phyloP scores from a whole-genome alignment of 2,797 vertebrate species.

The Notamacropus eugenii region DNA sequence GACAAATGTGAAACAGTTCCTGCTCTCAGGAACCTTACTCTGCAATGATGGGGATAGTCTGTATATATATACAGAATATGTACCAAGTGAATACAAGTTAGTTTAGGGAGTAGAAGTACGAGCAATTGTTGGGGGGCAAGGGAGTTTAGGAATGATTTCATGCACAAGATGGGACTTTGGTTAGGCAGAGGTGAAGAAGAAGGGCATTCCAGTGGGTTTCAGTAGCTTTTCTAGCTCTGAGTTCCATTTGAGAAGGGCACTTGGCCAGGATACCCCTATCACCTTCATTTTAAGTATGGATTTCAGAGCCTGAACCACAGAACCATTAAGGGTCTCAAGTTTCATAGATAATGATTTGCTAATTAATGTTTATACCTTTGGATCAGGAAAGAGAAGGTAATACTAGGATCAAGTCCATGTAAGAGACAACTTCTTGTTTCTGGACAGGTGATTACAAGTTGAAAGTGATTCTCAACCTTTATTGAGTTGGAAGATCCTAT shows the following conservation, averaged over 20 bases:
- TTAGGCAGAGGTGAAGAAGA: neutral
- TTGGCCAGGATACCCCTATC: neutral
- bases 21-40: neutral
- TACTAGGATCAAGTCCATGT: neutral
- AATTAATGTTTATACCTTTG: neutral
- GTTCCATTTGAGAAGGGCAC: neutral
- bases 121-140: neutral
- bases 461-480: neutral
- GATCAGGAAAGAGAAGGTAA: neutral
- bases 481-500: neutral
- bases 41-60: neutral
- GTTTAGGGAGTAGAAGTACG: no score
- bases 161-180: neutral
- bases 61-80: neutral
- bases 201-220: neutral
- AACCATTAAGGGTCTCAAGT: neutral
- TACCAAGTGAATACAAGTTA: neutral
- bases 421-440: neutral
- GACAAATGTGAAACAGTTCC: neutral
- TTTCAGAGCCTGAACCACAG: neutral
- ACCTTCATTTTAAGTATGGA: neutral
- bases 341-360: no score
- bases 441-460: slow-evolving; percentile 32
- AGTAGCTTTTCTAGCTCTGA: neutral
- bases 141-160: neutral